A percentile compares a stretch with the other conserved stretches of the same genome.
Evolutionary conservation across 2,888 invertebrate species (phyloP).

Genomic region (Dryomyza anilis): DNA sequence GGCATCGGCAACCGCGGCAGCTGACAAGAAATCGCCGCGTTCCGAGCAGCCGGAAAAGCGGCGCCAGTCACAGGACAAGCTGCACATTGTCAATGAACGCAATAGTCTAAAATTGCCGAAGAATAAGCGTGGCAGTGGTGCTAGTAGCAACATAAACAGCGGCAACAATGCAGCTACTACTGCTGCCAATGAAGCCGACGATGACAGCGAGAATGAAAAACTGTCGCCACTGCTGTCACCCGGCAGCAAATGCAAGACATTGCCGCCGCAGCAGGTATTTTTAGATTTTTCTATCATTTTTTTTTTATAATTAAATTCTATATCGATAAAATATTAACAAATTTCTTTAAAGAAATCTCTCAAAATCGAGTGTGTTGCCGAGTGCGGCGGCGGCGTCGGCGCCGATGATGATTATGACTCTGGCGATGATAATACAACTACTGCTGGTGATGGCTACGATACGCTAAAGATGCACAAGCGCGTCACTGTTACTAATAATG

Average conservation of each 20-base stretch:
- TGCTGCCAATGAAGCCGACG: conserved; percentile 56
- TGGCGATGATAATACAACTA: conserved; percentile 22
- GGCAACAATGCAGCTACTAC: conserved; percentile 33
- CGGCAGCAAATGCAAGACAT: conserved; percentile 42
- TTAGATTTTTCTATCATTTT: too few species aligned
- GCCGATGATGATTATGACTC: conserved; percentile 27
- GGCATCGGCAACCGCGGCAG: conserved; percentile 11
- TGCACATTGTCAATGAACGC: conserved; percentile 70
- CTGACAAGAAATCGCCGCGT: conserved; percentile 24
- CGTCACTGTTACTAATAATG: too few species aligned
- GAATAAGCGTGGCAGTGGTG: conserved; percentile 38
- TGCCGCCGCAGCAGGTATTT: too few species aligned
- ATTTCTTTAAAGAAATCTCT: conserved; percentile 41
- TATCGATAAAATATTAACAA: too few species aligned
- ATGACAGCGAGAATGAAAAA: conserved; percentile 83
- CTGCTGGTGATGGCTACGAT: too few species aligned
- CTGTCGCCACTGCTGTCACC: conserved; percentile 73
- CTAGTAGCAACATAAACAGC: conserved; percentile 29
- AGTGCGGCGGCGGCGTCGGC: conserved; percentile 26
- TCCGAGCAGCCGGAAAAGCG: conserved; percentile 22
- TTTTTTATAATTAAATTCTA: too few species aligned
- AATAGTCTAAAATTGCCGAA: conserved; percentile 48
- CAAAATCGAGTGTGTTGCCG: conserved; percentile 15
- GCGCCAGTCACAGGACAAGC: conserved; percentile 60
- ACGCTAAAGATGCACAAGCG: too few species aligned